Evolutionary conservation across 2,113 vertebrate genomes (phyloP).

Genomic region (Tapirus terrestris): DNA sequence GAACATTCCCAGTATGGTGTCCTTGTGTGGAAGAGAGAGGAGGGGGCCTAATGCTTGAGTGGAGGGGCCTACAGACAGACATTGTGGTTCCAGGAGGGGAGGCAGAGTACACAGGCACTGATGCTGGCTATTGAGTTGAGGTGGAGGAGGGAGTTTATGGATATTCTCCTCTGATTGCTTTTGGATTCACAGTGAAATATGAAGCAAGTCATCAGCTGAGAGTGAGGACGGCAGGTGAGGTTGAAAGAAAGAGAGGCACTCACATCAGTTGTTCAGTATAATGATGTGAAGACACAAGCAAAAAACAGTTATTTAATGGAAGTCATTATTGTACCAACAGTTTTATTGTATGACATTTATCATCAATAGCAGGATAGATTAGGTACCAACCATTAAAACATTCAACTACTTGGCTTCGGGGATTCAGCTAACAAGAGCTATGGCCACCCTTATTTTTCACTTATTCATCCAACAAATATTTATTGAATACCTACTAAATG

Average conservation of each 20-base stretch:
- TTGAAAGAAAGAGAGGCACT: background rate
- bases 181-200: background rate
- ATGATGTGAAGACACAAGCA: background rate
- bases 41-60: background rate
- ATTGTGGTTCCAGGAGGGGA: background rate
- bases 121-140: background rate
- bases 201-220: background rate
- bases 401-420: background rate
- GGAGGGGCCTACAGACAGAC: background rate
- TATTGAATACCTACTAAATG: background rate
- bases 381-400: background rate
- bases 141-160: background rate
- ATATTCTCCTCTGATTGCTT: background rate
- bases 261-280: background rate
- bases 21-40: background rate
- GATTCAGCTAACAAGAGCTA: background rate
- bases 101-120: background rate
- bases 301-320: background rate
- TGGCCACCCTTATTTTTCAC: background rate
- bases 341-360: conserved; percentile 4
- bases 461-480: background rate
- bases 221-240: background rate
- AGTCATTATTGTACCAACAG: background rate
- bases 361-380: background rate
- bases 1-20: background rate